Evolutionary conservation across 2,797 vertebrate species (phyloP), one percentile per base, ranked within the genome.

Genomic region (Anas capensis): DNA sequence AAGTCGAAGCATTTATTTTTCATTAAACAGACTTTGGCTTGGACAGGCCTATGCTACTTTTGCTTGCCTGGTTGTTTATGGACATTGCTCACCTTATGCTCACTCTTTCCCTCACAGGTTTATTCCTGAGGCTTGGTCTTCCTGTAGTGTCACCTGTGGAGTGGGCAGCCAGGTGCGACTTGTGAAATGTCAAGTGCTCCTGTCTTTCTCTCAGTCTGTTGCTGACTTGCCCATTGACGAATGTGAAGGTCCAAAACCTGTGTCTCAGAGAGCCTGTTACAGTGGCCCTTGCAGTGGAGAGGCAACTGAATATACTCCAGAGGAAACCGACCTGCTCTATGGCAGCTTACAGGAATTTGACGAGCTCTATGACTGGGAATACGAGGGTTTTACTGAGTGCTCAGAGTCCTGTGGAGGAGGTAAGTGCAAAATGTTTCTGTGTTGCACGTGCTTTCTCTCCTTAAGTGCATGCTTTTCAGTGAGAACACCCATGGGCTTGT

Each of bases 331-430:
- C 6, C 58, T 94, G 48, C 73, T 97, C 27, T 94, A 93, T 51
- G 96, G 95, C 48, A 96, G 89, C 80, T 84, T 97, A 31, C 98
- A 97, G 91, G 97, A 97, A 57, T 97, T 97, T 44, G 98, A 99
- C 58, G 98, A 99, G 92, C 98, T 99, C 19, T 98, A 99, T 54
- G 99, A 99, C 96, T 99, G 99, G 99, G 99, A 99, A 82, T 99
- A 99, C 4, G 98, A 99, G 65, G 99, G 99, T 13, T 99, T 99
- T 97, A 99, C 99, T 0, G 98, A 99, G 94, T 99, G 99, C 94
- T 99, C 99, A 0, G 98, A 99, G 95, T 98, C 98, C 14, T 99
- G 99, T 88, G 99, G 98, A 73, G 99, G 99, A 98, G 99, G 99
- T 99, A 97, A 92, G 97, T 77, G 27, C 38, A 42, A 7, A 57